Percentiles rank a stretch among this genome's conserved stretches.
These are phyloP conservation scores for Amorpha juglandis DNA, from an alignment of 2,888 invertebrate genomes.

Conservation along the genomic window DNA sequence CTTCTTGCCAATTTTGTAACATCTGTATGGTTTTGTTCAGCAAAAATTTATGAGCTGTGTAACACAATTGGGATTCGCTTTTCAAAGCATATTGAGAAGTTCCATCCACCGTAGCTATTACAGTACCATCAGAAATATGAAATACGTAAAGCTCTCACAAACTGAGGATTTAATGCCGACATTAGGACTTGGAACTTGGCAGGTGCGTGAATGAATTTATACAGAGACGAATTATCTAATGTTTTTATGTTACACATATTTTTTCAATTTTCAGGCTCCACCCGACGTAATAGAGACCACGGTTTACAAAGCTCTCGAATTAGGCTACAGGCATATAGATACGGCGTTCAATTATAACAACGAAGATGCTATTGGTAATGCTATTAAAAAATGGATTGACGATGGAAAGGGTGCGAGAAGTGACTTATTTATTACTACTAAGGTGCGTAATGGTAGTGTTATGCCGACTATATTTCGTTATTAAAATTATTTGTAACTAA, in stretches of 20 bases:
- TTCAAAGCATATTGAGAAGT: conserved; percentile 34
- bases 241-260: conserved; percentile 16
- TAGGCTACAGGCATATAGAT: conserved; percentile 91
- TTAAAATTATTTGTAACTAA: not conserved
- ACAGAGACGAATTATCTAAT: conserved; percentile 27
- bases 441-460: conserved; percentile 74
- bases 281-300: conserved; percentile 86
- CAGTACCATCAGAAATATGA: conserved; percentile 67
- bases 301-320: conserved; percentile 86
- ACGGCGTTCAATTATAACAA: conserved; percentile 92
- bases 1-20: conserved; percentile 60
- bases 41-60: conserved; percentile 51
- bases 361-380: conserved; percentile 89
- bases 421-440: conserved; percentile 92
- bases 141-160: conserved; percentile 72
- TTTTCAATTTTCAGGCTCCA: conserved; percentile 75
- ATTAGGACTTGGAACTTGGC: conserved; percentile 90
- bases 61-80: conserved; percentile 45
- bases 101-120: conserved; percentile 44
- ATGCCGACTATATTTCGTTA: not conserved
- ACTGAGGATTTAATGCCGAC: conserved; percentile 86
- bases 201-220: conserved; percentile 67
- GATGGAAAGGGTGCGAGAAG: conserved; percentile 86
- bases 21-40: conserved; percentile 54
- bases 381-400: conserved; percentile 86